phyloP scores from a whole-genome alignment of 2,113 vertebrate species.

The Atractosteus spatula region DNA sequence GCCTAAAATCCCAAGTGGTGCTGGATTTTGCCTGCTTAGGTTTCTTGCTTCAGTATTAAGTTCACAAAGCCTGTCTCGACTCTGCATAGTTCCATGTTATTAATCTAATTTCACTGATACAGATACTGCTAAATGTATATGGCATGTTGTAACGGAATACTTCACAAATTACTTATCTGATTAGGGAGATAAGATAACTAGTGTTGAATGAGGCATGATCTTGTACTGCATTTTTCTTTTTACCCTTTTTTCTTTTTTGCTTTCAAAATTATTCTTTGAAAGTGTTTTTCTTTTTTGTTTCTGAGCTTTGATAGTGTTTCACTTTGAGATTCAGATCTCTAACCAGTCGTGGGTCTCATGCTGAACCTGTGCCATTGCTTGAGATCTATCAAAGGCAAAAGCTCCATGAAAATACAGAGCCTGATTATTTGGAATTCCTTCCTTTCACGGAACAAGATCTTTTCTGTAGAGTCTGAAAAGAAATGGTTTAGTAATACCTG shows the following conservation, averaged over 20 bases:
- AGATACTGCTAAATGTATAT: slow-evolving; percentile 23
- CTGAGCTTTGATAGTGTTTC: neutral
- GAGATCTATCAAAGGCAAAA: no score
- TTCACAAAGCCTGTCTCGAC: slow-evolving; percentile 1
- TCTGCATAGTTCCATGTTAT: slow-evolving; percentile 25
- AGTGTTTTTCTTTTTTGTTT: neutral
- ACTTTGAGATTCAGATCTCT: neutral
- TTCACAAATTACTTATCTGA: slow-evolving; percentile 37
- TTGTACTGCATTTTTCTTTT: slow-evolving; percentile 40
- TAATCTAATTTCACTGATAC: slow-evolving; percentile 32
- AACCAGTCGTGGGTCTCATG: no score
- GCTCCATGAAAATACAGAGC: slow-evolving; percentile 1
- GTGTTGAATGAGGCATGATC: slow-evolving; percentile 46
- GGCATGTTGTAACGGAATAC: slow-evolving; percentile 34
- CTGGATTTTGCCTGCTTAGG: slow-evolving; percentile 1
- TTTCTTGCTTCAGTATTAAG: neutral
- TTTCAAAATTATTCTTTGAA: slow-evolving; percentile 10
- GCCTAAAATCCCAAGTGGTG: neutral
- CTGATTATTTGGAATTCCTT: slow-evolving; percentile 14
- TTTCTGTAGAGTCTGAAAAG: neutral
- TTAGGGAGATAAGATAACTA: slow-evolving; percentile 54
- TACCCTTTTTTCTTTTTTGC: slow-evolving; percentile 32
- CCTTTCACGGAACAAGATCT: slow-evolving; percentile 9
- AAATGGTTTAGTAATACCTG: neutral
- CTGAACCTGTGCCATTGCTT: no score